Conservation (phyloP, 2,888 invertebrate species). For the Erpobdella octoculata region DNA sequence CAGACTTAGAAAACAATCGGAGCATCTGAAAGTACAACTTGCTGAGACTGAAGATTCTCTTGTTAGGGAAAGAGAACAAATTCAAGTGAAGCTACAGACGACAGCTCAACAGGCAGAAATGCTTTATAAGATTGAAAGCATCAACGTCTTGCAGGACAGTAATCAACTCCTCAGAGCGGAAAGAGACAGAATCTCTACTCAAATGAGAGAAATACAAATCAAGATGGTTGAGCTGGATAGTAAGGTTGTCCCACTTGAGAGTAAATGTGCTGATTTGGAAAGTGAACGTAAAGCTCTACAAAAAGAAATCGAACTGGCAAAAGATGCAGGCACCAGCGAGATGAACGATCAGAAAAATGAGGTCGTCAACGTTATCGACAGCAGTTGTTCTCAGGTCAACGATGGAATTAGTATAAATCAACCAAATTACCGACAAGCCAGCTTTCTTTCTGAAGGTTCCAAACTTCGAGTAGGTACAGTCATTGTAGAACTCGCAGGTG, state of each 20-base stretch:
- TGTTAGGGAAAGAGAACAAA: constrained; percentile 57
- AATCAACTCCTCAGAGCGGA: constrained; percentile 81
- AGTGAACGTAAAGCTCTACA: constrained; percentile 54
- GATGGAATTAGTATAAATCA: too few species aligned
- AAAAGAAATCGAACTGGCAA: constrained; percentile 69
- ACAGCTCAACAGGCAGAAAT: constrained; percentile 77
- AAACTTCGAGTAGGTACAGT: too few species aligned
- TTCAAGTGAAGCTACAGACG: constrained; percentile 56
- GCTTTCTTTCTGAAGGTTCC: too few species aligned
- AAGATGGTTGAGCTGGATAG: constrained; percentile 60
- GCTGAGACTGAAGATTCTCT: constrained; percentile 42
- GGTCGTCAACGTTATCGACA: too few species aligned
- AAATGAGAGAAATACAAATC: constrained; percentile 58
- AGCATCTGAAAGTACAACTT: constrained; percentile 42
- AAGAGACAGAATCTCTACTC: constrained; percentile 58
- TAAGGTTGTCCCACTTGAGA: constrained; percentile 65
- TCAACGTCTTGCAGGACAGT: constrained; percentile 85
- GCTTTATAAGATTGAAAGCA: constrained; percentile 73
- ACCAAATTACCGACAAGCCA: too few species aligned
- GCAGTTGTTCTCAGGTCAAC: too few species aligned
- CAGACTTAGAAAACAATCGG: constrained; percentile 62
- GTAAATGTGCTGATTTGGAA: constrained; percentile 62
- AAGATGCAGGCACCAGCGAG: constrained; percentile 73
- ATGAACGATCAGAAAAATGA: too few species aligned
- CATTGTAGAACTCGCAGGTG: too few species aligned